Evolutionary conservation across 2,888 invertebrate genomes (phyloP).

Genomic region (Listrodromus nycthemerus): DNA sequence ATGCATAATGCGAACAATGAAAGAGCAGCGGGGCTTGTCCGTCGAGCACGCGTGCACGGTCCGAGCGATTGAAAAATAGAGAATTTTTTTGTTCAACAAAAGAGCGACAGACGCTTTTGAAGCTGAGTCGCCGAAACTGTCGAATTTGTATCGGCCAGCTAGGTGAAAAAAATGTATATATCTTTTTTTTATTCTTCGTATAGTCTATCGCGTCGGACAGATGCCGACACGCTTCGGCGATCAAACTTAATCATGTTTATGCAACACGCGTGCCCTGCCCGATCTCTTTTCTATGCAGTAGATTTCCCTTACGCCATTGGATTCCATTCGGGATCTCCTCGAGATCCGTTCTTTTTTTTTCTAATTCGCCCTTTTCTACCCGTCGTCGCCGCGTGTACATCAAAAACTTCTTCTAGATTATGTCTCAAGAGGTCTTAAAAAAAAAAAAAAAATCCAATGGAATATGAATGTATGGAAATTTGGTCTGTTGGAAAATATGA

Average conservation of each 20-base stretch:
- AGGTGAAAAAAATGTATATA: conserved; percentile 54
- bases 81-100: conserved; percentile 66
- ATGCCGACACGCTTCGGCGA: conserved; percentile 78
- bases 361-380: conserved; percentile 49
- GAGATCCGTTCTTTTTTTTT: conserved; percentile 52
- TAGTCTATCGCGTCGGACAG: conserved; percentile 71
- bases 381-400: conserved; percentile 26
- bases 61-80: conserved; percentile 55
- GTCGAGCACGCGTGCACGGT: conserved; percentile 42
- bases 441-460: conserved; percentile 48
- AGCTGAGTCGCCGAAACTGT: conserved; percentile 69
- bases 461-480: conserved; percentile 39
- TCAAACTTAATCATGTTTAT: conserved; percentile 81
- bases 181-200: neutral
- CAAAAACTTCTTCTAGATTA: conserved; percentile 47
- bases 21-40: conserved; percentile 35
- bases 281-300: conserved; percentile 54
- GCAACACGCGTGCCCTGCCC: conserved; percentile 75
- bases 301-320: conserved; percentile 35
- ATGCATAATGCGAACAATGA: conserved; percentile 55
- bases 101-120: conserved; percentile 44
- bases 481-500: conserved; percentile 20
- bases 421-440: conserved; percentile 3
- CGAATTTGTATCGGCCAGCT: conserved; percentile 74
- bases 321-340: conserved; percentile 53